phyloP scores from a whole-genome alignment of 2,113 vertebrate genomes.

The Grammomys dolichurus region DNA sequence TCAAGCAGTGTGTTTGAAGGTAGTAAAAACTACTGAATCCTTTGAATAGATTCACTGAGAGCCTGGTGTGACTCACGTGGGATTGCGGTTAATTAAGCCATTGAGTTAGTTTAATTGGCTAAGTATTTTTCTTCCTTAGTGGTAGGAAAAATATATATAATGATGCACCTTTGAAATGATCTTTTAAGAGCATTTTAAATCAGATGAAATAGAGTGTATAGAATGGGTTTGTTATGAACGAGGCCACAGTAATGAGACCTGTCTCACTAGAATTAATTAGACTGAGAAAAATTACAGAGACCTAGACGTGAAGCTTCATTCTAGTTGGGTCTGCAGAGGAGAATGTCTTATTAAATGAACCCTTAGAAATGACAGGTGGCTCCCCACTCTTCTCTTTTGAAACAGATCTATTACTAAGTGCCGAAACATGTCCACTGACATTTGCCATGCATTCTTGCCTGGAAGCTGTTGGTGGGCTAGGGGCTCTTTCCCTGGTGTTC shows the following conservation, averaged over 20 bases:
- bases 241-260: neutral
- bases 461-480: neutral
- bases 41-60: constrained; percentile 50
- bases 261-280: constrained; percentile 17
- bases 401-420: neutral
- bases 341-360: constrained; percentile 22
- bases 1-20: neutral
- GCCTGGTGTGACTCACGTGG: neutral
- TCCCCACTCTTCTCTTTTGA: neutral
- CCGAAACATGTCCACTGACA: neutral
- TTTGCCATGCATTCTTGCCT: neutral
- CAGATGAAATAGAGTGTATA: neutral
- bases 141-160: constrained; percentile 34
- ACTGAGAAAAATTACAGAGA: neutral
- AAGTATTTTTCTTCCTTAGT: constrained; percentile 50
- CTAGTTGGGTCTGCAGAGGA: neutral
- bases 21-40: neutral
- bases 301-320: constrained; percentile 25
- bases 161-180: constrained; percentile 21
- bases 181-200: neutral
- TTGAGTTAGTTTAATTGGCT: constrained; percentile 68
- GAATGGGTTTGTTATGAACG: constrained; percentile 23
- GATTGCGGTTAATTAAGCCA: constrained; percentile 51
- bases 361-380: constrained; percentile 10
- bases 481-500: neutral